These are phyloP conservation scores for Perizoma affinitatum DNA, from an alignment of 2,888 invertebrate species.

Conservation along the genomic window DNA sequence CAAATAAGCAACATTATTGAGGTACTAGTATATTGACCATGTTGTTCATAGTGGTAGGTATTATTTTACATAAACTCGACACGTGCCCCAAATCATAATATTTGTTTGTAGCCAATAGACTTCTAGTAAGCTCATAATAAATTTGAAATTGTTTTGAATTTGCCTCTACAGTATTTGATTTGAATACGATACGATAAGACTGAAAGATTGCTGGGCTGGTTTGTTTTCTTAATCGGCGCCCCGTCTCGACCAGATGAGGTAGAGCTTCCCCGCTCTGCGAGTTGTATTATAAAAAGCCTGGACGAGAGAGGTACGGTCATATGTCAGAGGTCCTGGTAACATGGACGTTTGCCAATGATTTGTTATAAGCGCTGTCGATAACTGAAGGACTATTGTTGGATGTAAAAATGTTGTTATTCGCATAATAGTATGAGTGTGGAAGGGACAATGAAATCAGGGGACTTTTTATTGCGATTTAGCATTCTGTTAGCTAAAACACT, in stretches of 20 bases:
- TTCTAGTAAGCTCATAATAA: slow-evolving; percentile 37
- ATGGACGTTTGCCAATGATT: slow-evolving; percentile 61
- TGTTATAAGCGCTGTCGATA: slow-evolving; percentile 66
- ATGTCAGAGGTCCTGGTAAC: slow-evolving; percentile 49
- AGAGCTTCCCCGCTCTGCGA: slow-evolving; percentile 43
- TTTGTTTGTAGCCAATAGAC: slow-evolving; percentile 31
- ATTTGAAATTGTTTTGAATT: slow-evolving; percentile 39
- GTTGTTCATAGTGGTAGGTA: slow-evolving; percentile 33
- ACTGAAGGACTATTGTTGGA: slow-evolving; percentile 67
- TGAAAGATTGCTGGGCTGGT: slow-evolving; percentile 55
- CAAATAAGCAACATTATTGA: too few species aligned
- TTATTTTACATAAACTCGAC: slow-evolving; percentile 21
- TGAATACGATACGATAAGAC: slow-evolving; percentile 62
- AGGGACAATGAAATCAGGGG: slow-evolving; percentile 39
- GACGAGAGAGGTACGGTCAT: slow-evolving; percentile 42
- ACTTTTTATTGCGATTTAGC: slow-evolving; percentile 22
- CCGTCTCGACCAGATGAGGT: slow-evolving; percentile 48
- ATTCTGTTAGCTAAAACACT: slow-evolving; percentile 2
- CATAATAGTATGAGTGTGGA: slow-evolving; percentile 34
- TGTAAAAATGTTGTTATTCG: slow-evolving; percentile 59
- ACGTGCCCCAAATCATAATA: slow-evolving; percentile 32
- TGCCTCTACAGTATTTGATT: slow-evolving; percentile 35
- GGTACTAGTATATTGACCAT: slow-evolving; percentile 9
- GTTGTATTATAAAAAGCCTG: slow-evolving; percentile 18
- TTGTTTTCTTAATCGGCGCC: slow-evolving; percentile 73